These are phyloP conservation scores for Listronotus oregonensis DNA, from an alignment of 1,140 invertebrate genomes.

Conservation along the genomic window DNA sequence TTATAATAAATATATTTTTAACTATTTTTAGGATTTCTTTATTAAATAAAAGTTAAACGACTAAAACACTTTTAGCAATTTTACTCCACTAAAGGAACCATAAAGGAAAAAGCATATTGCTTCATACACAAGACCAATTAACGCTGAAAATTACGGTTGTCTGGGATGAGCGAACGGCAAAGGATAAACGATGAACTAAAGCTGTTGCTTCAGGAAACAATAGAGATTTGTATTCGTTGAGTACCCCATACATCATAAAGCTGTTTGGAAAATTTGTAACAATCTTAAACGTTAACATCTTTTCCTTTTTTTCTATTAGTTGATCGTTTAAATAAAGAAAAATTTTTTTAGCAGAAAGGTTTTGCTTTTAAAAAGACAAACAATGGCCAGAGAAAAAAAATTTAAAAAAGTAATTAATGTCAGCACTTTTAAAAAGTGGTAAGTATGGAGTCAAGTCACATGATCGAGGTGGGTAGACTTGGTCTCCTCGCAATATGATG, in stretches of 20 bases:
- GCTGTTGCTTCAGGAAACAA: neutral
- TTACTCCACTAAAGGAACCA: too few relatives aligned
- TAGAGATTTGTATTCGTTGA: constrained; percentile 14
- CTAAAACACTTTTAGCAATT: too few relatives aligned
- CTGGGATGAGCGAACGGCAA: constrained; percentile 12
- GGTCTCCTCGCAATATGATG: too few relatives aligned
- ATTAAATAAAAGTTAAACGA: too few relatives aligned
- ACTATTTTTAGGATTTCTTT: too few relatives aligned
- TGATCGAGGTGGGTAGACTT: too few relatives aligned
- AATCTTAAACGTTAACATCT: too few relatives aligned
- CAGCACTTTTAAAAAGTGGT: too few relatives aligned
- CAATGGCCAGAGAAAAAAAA: constrained; percentile 15
- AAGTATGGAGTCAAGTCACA: too few relatives aligned
- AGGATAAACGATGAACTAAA: constrained; percentile 16
- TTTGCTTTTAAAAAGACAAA: constrained; percentile 7
- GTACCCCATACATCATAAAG: constrained; percentile 13
- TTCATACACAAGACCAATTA: constrained; percentile 16
- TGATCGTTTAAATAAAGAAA: too few relatives aligned
- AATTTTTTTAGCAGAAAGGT: constrained; percentile 16
- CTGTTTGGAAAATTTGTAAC: constrained; percentile 1
- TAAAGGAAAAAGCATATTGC: constrained; percentile 5
- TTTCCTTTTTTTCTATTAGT: too few relatives aligned
- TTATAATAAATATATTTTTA: too few relatives aligned
- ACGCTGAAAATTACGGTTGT: constrained; percentile 12
- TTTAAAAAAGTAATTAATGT: constrained; percentile 12